These are phyloP conservation scores for Palythoa heliodiscus DNA, from an alignment of 92 coral and sea anemone genomes.

Conservation along the genomic window DNA sequence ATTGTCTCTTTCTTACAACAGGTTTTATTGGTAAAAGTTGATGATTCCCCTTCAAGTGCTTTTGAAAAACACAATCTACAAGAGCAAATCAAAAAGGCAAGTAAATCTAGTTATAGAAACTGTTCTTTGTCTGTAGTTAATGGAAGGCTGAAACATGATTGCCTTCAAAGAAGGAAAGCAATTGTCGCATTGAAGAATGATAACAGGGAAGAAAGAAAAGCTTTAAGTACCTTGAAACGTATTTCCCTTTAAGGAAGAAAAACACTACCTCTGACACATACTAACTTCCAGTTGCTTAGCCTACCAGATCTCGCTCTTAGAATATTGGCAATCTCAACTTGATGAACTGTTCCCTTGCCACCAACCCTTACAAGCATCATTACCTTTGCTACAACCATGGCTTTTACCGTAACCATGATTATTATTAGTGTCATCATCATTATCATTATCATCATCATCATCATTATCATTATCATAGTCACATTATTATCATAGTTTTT, in stretches of 20 bases:
- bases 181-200: too few relatives aligned
- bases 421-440: not conserved
- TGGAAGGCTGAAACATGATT: not conserved
- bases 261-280: too few relatives aligned
- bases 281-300: too few relatives aligned
- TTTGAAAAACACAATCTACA: slow-evolving; percentile 15
- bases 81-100: slow-evolving; percentile 38
- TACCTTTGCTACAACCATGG: too few relatives aligned
- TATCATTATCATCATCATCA: not conserved
- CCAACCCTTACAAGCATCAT: too few relatives aligned
- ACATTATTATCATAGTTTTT: not conserved
- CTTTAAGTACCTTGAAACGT: too few relatives aligned
- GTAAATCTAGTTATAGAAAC: not conserved
- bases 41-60: slow-evolving; percentile 23
- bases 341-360: too few relatives aligned
- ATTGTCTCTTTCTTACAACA: not conserved
- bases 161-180: too few relatives aligned
- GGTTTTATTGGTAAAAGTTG: slow-evolving; percentile 5
- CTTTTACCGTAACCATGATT: not conserved
- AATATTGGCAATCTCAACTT: too few relatives aligned
- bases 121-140: not conserved
- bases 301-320: too few relatives aligned
- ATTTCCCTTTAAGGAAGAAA: too few relatives aligned
- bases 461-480: not conserved
- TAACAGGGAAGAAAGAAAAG: too few relatives aligned